Percentiles rank a stretch among this genome's conserved stretches.
Conservation (phyloP, 2,113 vertebrate species). For the Mugil cephalus region DNA sequence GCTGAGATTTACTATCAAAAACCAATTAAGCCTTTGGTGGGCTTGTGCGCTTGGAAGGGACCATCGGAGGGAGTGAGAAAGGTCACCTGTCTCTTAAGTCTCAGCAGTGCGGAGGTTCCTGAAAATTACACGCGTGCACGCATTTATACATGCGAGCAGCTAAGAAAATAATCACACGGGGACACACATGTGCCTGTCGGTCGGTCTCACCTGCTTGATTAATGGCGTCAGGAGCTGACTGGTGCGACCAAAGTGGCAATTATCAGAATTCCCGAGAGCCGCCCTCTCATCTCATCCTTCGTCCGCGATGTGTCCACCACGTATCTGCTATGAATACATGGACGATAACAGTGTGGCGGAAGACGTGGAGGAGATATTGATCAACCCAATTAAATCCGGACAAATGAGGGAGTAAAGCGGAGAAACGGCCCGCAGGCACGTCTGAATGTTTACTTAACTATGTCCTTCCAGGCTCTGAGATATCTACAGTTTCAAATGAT, state of each 20-base stretch:
- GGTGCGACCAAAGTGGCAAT: slow-evolving; percentile 51
- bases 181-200: slow-evolving; percentile 10
- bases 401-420: slow-evolving; percentile 33
- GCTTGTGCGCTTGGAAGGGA: slow-evolving; percentile 56
- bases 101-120: background rate
- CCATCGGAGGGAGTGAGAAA: slow-evolving; percentile 58
- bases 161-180: slow-evolving; percentile 11
- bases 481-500: slow-evolving; percentile 26
- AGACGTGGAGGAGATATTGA: slow-evolving; percentile 44
- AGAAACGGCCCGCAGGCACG: slow-evolving; percentile 9
- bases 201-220: slow-evolving; percentile 48
- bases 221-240: slow-evolving; percentile 36
- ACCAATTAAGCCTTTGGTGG: slow-evolving; percentile 69
- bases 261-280: slow-evolving; percentile 48
- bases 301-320: background rate
- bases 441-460: slow-evolving; percentile 30
- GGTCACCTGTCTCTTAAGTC: slow-evolving; percentile 64
- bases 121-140: slow-evolving; percentile 28
- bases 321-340: slow-evolving; percentile 24
- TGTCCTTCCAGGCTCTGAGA: slow-evolving; percentile 5
- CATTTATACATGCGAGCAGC: background rate
- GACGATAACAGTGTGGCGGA: slow-evolving; percentile 29
- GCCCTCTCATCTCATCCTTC: slow-evolving; percentile 13
- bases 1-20: slow-evolving; percentile 76
- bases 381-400: slow-evolving; percentile 54